Evolutionary conservation across 2,797 vertebrate species (phyloP).

Genomic region (Bovichtus diacanthus): DNA sequence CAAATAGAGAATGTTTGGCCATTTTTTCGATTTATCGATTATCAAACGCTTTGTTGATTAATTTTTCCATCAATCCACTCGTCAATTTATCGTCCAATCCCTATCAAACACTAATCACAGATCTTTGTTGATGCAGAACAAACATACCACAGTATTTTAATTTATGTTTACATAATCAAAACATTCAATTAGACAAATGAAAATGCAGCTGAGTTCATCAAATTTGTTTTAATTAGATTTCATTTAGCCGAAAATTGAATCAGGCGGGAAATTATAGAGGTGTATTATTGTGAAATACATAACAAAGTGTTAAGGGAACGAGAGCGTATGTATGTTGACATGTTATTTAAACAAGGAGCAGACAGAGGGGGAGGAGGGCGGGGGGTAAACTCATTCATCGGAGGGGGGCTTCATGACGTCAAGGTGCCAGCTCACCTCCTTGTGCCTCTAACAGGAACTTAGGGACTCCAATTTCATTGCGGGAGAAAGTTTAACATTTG

Average conservation of each 20-base stretch:
- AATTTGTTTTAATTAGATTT: slow-evolving; percentile 82
- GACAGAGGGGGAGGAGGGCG: slow-evolving; percentile 20
- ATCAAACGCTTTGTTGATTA: neutral
- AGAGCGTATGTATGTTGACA: slow-evolving; percentile 62
- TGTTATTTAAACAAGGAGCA: slow-evolving; percentile 74
- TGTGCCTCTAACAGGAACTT: slow-evolving; percentile 19
- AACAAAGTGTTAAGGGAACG: slow-evolving; percentile 50
- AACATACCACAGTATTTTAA: slow-evolving; percentile 54
- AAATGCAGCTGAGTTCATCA: slow-evolving; percentile 74
- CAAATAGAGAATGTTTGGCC: neutral
- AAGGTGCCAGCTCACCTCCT: slow-evolving; percentile 61
- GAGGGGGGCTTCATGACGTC: slow-evolving; percentile 59
- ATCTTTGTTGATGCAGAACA: slow-evolving; percentile 35
- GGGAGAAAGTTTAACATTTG: slow-evolving; percentile 5
- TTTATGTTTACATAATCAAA: slow-evolving; percentile 76
- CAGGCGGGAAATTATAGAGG: slow-evolving; percentile 70
- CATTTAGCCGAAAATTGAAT: slow-evolving; percentile 71
- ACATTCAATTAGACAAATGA: slow-evolving; percentile 75
- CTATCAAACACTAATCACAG: slow-evolving; percentile 63
- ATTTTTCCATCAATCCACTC: slow-evolving; percentile 9
- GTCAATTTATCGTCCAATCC: slow-evolving; percentile 11
- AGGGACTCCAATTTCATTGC: neutral
- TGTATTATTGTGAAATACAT: slow-evolving; percentile 62
- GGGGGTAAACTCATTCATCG: slow-evolving; percentile 51
- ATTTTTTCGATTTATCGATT: neutral